Base-by-base conservation (phyloP, 2,888 invertebrate species). In the Eumacrocentrus americanus region DNA sequence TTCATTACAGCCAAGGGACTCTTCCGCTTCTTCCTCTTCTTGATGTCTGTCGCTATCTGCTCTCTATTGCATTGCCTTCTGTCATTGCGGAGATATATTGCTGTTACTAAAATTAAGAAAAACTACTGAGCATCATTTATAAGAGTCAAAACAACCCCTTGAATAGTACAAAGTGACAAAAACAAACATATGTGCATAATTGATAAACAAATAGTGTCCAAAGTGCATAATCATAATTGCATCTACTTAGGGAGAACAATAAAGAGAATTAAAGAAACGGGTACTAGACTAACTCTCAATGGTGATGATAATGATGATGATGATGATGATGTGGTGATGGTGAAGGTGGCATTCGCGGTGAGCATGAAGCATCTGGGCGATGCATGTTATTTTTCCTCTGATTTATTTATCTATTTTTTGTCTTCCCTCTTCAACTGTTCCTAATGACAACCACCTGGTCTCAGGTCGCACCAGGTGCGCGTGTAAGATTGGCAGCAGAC, bases 31-130 rank as follows among this genome's bases (percentile, higher is more conserved):
- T 71, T 74, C 79, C 63, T 75, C 75, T 66, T 77, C 77, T 73
- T 79, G 80, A 79, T 77, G 78, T 71, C 76, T 79, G 74, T 78
- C 74, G 70, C 73, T 79, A 72, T 73, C 72, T 67, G 70, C 75
- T 77, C 73, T 79, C 71, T 79, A 77, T 74, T 73, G 75, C 74
- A 70, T 76, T 73, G 74, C 72, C 70, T 75, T 76, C 68, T 76
- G 75, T 74, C 71, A 77, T 65, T 74, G 74, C 72, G 71, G 68
- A 70, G 74, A 75, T 62, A 73, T 74, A 74, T 65, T 72, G 73
- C 62, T 77, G 70, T 71, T 74, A 66, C 65, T 72, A 70, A 73
- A 70, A 65, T 53, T 54, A 63, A 70, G 66, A 64, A 53, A 57
- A 57, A 18, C 56, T 50, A 60, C 56, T 55, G 58, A 52, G 44